Base-by-base conservation (phyloP, 2,797 vertebrate genomes). In the Eupleurogrammus muticus region DNA sequence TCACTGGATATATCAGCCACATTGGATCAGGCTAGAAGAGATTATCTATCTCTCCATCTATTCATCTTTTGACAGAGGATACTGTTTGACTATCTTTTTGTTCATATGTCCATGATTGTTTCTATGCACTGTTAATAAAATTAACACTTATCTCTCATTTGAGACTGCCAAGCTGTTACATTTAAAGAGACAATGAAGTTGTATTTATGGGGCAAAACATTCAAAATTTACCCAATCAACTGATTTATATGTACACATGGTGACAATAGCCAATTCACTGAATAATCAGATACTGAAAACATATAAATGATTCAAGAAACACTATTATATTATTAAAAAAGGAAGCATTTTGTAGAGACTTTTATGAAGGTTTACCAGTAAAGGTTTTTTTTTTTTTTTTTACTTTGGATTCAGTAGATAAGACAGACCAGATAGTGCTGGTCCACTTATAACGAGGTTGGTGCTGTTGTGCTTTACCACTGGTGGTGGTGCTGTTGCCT, bases 401-500 rank as follows among this genome's bases (percentile, higher is more conserved):
- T 21, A 28, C 13, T 8, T 4, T 35, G 5, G 5, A 36, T 36
- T 1, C 17, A 48, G 4, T 9, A 2, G 1, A 61, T 13, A 5
- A 53, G 32, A 40, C 24, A 38, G 12, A 20, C 20, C 10, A 10
- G 9, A 28, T 35, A 67, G 24, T 59, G 12, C 20, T 58, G 17
- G 23, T 20, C 6, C 42, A 38, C 46, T 28, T 36, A 36, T 17
- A 38, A 9, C 0, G 10, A 6, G 16, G 4, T 28, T 64, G 36
- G 1, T 77, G 67, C 24, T 55, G 24, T 89, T 79, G 70, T 56
- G 14, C 2, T 50, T 13, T 2, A 9, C 55, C 34, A 77, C 92
- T 89, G 80, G 60, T 82, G 90, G 90, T 84, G 92, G 90, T 91
- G 91, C 91, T 94, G 82, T 90, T 92, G 90, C 71, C 63, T 86